Evolutionary conservation across 2,113 vertebrate species (phyloP), one percentile per base, ranked within the genome.

Genomic region (Loxodonta africana): DNA sequence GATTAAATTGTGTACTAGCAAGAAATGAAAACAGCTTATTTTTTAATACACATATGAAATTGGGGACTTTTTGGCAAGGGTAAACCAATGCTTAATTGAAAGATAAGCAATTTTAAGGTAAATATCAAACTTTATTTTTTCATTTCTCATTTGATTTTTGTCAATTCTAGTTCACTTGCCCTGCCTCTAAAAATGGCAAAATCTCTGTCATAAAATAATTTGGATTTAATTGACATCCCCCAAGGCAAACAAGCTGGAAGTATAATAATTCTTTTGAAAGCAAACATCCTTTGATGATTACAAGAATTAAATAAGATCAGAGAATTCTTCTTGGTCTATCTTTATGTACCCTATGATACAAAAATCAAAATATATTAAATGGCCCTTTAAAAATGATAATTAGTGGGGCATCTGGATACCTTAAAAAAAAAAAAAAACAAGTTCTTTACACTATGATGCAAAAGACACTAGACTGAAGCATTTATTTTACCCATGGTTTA

Each of bases 111-210:
- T 86, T 90, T 67, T 60, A 23, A 97, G 85, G 90, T 92, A 87
- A 95, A 89, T 69, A 92, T 90, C 92, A 95, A 96, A 96, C n/a
- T 87, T 95, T 83, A 94, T 92, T 94, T 97, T 96, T 83, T 91
- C 48, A 94, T 60, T 96, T 96, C 87, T 97, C 53, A 76, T 94
- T 96, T 93, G 78, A 96, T 97, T 94, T 97, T 92, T 95, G 82
- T 97, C 94, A 88, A 95, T 97, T 98, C 96, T 96, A 90, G 60
- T 96, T 97, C 95, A 81, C 77, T 96, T 95, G 94, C 48, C 48
- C 87, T 95, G 77, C 71, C 84, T 96, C 90, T 98, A 95, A 97
- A 97, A 95, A 91, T 92, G 92, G 84, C 30, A 95, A 96, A 96
- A 87, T 88, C 10, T 95, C 90, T 97, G 88, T 97, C 90, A 96